These are phyloP conservation scores for Laticauda laticaudata DNA, from an alignment of 2,113 vertebrate genomes.

Conservation along the genomic window DNA sequence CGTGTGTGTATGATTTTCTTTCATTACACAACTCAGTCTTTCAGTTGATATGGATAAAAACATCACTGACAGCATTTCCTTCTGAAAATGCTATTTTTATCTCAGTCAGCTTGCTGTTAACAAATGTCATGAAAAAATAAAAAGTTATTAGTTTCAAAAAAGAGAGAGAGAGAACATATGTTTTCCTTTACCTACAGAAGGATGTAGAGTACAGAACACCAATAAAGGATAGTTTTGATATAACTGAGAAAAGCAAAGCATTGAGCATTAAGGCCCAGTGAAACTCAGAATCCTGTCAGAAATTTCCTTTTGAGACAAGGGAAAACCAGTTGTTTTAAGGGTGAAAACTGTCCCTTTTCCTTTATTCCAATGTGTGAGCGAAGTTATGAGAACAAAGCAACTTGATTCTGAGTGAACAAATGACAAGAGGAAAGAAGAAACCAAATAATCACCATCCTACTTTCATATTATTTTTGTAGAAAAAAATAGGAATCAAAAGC, in stretches of 20 bases:
- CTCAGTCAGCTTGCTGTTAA: constrained; percentile 38
- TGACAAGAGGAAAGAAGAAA: neutral
- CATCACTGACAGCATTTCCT: constrained; percentile 30
- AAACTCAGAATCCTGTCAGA: neutral
- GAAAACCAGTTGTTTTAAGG: neutral
- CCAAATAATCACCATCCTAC: neutral
- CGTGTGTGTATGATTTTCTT: neutral
- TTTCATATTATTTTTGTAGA: neutral
- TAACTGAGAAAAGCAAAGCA: neutral
- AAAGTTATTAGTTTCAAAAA: constrained; percentile 4
- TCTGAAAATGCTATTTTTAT: constrained; percentile 39
- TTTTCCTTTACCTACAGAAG: constrained; percentile 30
- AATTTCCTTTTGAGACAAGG: neutral
- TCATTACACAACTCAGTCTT: constrained; percentile 39
- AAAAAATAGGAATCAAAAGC: neutral
- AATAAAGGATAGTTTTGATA: constrained; percentile 24
- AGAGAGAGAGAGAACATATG: constrained; percentile 30
- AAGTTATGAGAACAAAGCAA: neutral
- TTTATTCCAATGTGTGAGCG: neutral
- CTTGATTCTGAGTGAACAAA: neutral
- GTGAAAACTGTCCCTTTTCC: neutral
- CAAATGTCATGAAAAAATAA: constrained; percentile 42
- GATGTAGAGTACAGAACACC: neutral
- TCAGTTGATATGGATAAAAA: constrained; percentile 43
- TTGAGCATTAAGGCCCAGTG: constrained; percentile 20